Base-by-base conservation (phyloP, 2,888 invertebrate species). In the Noctua fimbriata region DNA sequence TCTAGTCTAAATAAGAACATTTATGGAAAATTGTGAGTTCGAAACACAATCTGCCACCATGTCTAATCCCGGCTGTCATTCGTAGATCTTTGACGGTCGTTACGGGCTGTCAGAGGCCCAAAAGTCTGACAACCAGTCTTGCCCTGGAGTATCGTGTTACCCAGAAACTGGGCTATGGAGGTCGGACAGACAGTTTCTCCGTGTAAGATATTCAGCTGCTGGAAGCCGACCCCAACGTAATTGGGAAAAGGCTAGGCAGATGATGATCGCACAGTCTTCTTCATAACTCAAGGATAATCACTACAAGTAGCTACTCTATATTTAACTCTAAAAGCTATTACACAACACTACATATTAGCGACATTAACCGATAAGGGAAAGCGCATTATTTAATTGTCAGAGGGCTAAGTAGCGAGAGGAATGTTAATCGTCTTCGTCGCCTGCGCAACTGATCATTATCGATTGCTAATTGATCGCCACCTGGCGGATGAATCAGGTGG, bases 371-470 rank as follows among this genome's bases (percentile, higher is more conserved):
- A 89, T 90, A 88, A 89, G 92, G 93, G 93, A 95, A 94, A 94
- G 93, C 91, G 91, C 81, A 90, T 94, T 94, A 94, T 93, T 92
- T 94, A 95, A 95, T 94, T 92, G 91, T 89, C 92, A 89, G 88
- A 92, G 91, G 91, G 90, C 88, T 80, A 79, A 87, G 81, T 85
- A 85, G 82, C 87, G 91, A 91, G 92, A 93, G 90, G 94, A 94
- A 95, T 95, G 93, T 90, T 93, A 94, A 95, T 93, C 66, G 79
- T 18, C 44, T n/a, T 93, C 70, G 78, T 55, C 69, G 90, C 85
- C 94, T 92, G 89, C 93, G 94, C 91, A 92, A 92, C 73, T 83
- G 90, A 93, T 93, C 92, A 91, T 91, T 93, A 92, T 92, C 91
- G 85, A 81, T 93, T 93, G 93, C 91, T 92, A 93, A 93, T 92